phyloP scores from a whole-genome alignment of 2,888 invertebrate species.

The Lumbricus terrestris region DNA sequence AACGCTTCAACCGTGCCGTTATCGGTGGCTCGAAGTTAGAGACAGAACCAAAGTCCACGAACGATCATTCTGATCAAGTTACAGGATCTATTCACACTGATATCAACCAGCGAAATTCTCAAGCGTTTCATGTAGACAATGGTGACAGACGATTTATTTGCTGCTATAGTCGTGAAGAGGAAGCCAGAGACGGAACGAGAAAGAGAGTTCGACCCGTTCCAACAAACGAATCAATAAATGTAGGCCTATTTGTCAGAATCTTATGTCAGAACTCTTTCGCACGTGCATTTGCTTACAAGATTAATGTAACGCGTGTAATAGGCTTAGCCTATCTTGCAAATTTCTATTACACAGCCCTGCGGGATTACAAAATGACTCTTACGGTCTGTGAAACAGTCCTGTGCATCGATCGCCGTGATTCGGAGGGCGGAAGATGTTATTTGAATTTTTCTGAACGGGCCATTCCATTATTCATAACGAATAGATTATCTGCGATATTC shows the following conservation, averaged over 20 bases:
- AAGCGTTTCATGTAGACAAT: no score
- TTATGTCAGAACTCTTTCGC: not conserved
- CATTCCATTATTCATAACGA: not conserved
- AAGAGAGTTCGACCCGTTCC: not conserved
- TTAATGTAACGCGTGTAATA: not conserved
- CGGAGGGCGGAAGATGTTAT: not conserved
- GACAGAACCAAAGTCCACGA: not conserved
- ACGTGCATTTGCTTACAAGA: fast-evolving
- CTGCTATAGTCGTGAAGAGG: not conserved
- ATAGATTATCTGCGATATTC: not conserved
- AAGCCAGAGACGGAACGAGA: not conserved
- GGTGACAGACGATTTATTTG: not conserved
- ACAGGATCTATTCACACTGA: no score
- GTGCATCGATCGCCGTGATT: not conserved
- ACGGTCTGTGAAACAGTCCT: not conserved
- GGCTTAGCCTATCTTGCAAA: not conserved
- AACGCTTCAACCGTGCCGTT: not conserved
- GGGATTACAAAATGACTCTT: not conserved
- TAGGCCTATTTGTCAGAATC: not conserved
- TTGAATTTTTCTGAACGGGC: not conserved
- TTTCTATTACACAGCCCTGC: not conserved
- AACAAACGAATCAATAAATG: not conserved
- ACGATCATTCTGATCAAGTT: no score
- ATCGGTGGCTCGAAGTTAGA: not conserved
- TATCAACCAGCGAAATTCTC: no score